Evolutionary conservation across 1,140 invertebrate genomes (phyloP).

Genomic region (Hetaerina americana): DNA sequence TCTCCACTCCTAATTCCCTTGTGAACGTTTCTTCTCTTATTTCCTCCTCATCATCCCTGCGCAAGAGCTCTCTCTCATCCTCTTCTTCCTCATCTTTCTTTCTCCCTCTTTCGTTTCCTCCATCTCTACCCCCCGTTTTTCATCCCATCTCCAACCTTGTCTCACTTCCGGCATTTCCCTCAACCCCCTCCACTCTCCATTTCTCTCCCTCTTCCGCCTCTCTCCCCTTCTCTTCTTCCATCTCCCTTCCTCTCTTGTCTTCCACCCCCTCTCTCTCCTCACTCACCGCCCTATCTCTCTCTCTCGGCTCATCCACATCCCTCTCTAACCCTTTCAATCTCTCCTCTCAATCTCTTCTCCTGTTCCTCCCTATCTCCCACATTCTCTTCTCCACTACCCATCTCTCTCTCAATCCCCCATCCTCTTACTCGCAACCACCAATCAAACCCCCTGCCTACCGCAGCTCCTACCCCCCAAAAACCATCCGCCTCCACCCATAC

Average conservation of each 20-base stretch:
- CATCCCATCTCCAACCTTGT: conserved; percentile 3
- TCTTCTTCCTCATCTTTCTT: background rate
- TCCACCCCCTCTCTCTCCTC: conserved; percentile 4
- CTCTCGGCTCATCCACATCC: background rate
- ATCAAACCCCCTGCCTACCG: no score
- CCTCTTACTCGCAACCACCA: no score
- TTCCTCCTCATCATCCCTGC: no score
- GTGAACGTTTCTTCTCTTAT: no score
- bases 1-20: no score
- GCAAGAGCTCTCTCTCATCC: no score
- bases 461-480: no score
- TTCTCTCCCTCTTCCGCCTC: background rate
- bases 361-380: background rate
- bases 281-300: background rate
- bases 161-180: conserved; percentile 2
- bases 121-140: conserved; percentile 4
- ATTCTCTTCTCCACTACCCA: background rate
- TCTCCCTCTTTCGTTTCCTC: background rate
- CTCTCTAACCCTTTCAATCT: background rate
- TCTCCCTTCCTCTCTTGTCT: background rate
- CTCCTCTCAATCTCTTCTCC: background rate
- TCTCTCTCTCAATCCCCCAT: no score
- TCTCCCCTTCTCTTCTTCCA: background rate
- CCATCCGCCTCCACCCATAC: no score
- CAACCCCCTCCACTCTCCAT: background rate